Evolutionary conservation across 2,797 vertebrate species (phyloP).

Genomic region (Taeniopygia guttata): DNA sequence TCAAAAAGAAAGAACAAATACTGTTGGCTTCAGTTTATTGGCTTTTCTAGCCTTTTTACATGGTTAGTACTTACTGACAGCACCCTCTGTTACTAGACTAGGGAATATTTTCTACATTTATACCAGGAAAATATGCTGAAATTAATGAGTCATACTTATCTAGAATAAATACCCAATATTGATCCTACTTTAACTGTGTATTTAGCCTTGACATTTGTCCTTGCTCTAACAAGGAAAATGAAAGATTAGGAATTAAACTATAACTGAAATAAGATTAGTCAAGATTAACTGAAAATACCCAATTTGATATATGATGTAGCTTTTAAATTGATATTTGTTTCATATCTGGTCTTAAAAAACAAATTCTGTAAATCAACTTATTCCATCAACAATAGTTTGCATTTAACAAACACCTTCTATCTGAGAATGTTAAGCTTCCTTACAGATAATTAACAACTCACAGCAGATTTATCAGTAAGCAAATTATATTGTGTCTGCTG

Average conservation of each 20-base stretch:
- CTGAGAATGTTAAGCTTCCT: neutral
- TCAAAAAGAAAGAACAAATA: neutral
- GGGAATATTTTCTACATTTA: conserved; percentile 11
- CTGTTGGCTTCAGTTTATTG: neutral
- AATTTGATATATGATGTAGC: neutral
- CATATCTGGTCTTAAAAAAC: neutral
- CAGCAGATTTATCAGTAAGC: neutral
- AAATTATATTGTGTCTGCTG: neutral
- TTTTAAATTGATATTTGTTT: neutral
- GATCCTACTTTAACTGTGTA: conserved; percentile 47
- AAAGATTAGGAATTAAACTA: conserved; percentile 60
- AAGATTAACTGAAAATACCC: conserved; percentile 9
- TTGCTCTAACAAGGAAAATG: conserved; percentile 57
- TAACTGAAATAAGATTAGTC: conserved; percentile 17
- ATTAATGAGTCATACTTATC: neutral
- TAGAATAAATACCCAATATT: conserved; percentile 43
- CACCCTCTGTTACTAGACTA: neutral
- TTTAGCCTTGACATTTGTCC: conserved; percentile 67
- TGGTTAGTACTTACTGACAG: neutral
- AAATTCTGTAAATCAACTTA: neutral
- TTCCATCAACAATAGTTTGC: neutral
- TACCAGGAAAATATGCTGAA: conserved; percentile 36
- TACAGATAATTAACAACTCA: neutral
- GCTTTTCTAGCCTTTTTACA: neutral
- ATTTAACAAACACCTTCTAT: neutral